Conservation (phyloP, 2,113 vertebrate species). For the Nanorana parkeri region DNA sequence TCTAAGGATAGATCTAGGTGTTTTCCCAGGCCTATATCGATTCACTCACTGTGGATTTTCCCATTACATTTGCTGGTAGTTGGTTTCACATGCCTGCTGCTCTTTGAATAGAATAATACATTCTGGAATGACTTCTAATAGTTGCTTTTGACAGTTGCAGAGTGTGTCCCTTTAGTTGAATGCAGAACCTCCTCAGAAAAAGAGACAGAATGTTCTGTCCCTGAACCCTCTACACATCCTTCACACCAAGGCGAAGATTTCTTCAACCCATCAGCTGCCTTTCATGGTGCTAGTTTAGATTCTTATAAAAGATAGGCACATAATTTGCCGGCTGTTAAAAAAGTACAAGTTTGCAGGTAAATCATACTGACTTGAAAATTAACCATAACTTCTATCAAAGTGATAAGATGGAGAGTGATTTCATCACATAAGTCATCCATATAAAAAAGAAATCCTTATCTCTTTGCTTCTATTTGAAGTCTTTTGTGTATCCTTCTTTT, state of each 20-base stretch:
- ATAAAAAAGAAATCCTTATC: not conserved
- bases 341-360: not conserved
- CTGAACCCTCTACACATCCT: not conserved
- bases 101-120: too few species aligned
- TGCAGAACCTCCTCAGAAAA: too few species aligned
- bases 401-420: not conserved
- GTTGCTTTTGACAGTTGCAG: too few species aligned
- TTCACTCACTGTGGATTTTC: too few species aligned
- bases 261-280: not conserved
- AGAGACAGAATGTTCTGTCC: not conserved
- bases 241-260: not conserved
- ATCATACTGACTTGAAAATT: not conserved
- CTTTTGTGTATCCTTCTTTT: not conserved
- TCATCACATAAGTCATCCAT: not conserved
- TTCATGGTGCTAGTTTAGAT: not conserved
- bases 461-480: not conserved
- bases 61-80: too few species aligned
- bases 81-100: too few species aligned
- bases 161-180: too few species aligned
- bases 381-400: not conserved
- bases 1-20: too few species aligned
- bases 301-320: not conserved
- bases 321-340: not conserved
- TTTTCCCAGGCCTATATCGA: too few species aligned
- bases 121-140: too few species aligned